These are phyloP conservation scores for Tridacna gigas DNA, from an alignment of 2,888 invertebrate genomes.

Conservation along the genomic window DNA sequence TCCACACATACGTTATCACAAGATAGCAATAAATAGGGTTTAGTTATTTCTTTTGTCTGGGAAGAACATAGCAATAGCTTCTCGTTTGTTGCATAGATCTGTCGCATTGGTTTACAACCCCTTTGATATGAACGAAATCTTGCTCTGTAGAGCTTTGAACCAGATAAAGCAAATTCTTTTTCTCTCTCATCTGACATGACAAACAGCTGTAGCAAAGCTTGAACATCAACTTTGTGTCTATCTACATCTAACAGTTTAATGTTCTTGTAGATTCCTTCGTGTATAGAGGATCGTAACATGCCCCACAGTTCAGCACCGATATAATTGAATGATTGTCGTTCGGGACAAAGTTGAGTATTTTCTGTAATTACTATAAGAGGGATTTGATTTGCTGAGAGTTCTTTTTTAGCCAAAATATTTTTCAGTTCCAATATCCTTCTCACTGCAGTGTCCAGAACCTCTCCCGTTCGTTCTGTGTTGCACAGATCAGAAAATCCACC, in stretches of 20 bases:
- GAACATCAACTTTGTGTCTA: background rate
- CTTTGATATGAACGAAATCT: background rate
- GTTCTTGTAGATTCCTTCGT: slow-evolving; percentile 10
- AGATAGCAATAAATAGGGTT: background rate
- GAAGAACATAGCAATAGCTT: background rate
- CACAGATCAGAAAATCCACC: background rate
- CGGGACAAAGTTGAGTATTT: slow-evolving; percentile 3
- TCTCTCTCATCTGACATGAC: background rate
- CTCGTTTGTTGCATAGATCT: background rate
- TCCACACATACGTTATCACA: background rate
- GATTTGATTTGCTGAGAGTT: too few relatives aligned
- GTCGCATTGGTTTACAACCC: background rate
- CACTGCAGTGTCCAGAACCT: background rate
- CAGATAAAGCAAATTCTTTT: background rate
- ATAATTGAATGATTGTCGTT: background rate
- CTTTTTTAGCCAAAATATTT: background rate
- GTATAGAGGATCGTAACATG: slow-evolving; percentile 26
- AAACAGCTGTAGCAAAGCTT: background rate
- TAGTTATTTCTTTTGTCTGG: background rate
- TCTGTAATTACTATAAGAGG: slow-evolving; percentile 12
- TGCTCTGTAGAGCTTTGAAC: background rate
- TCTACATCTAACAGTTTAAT: slow-evolving; percentile 17
- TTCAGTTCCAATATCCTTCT: background rate
- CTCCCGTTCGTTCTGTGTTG: background rate
- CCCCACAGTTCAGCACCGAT: slow-evolving; percentile 32